Percentiles rank a stretch among this genome's conserved stretches.
Conservation (phyloP, 2,888 invertebrate species). For the Calephelis perditalis region DNA sequence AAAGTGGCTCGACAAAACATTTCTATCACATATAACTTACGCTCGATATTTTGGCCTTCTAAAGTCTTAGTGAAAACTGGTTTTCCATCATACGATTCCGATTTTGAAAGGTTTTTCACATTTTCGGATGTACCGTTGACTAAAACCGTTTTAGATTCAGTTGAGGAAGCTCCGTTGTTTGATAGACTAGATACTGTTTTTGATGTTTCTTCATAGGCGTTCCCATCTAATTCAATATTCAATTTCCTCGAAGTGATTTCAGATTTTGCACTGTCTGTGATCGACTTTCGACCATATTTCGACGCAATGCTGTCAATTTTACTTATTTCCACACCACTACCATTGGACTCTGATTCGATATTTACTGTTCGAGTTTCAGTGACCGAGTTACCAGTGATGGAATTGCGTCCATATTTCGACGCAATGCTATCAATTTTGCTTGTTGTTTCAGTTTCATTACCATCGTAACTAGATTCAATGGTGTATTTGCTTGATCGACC, state of each 20-base stretch:
- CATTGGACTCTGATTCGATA: conserved; percentile 42
- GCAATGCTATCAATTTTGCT: conserved; percentile 50
- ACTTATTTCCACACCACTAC: conserved; percentile 35
- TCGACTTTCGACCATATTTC: conserved; percentile 46
- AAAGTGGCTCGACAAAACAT: not conserved
- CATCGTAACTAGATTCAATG: conserved; percentile 33
- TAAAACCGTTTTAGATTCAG: conserved; percentile 49
- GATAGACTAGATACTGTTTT: conserved; percentile 32
- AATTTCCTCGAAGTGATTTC: conserved; percentile 46
- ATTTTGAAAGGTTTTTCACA: conserved; percentile 43
- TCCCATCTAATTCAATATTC: conserved; percentile 46
- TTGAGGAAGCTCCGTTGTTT: conserved; percentile 44
- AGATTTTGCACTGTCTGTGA: conserved; percentile 44
- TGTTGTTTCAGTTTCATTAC: conserved; percentile 34
- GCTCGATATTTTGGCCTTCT: conserved; percentile 87
- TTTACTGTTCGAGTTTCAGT: conserved; percentile 44
- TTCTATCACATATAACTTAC: conserved; percentile 76
- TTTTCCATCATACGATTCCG: conserved; percentile 73
- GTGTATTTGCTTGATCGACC: conserved; percentile 32
- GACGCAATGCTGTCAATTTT: conserved; percentile 38
- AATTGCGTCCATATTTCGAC: conserved; percentile 46
- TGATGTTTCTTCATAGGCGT: conserved; percentile 37
- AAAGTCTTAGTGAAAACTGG: conserved; percentile 86
- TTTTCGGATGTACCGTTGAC: conserved; percentile 56
- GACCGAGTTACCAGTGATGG: conserved; percentile 45